A percentile compares a stretch with the other conserved stretches of the same genome.
Conservation (phyloP, 2,888 invertebrate species). For the Galeruca laticollis region DNA sequence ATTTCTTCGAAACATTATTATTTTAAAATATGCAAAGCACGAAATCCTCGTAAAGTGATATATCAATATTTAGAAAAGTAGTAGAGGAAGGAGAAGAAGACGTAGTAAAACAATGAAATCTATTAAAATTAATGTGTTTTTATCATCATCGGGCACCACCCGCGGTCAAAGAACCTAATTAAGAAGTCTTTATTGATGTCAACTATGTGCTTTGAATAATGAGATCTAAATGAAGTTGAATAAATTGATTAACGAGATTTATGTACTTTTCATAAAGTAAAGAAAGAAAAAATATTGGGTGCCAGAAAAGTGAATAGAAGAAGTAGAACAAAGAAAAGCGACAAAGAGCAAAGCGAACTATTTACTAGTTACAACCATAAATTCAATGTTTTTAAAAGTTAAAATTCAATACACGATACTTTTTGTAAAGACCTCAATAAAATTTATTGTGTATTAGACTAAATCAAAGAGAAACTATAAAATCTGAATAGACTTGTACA, state of each 20-base stretch:
- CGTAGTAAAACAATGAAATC: constrained; percentile 37
- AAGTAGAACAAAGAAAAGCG: too few relatives aligned
- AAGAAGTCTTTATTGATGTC: constrained; percentile 42
- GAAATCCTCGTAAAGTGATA: constrained; percentile 23
- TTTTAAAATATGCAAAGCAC: constrained; percentile 12
- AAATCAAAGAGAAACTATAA: not conserved
- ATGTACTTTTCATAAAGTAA: too few relatives aligned
- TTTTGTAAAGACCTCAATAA: not conserved
- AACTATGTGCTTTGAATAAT: constrained; percentile 9
- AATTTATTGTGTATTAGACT: not conserved
- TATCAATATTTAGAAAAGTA: constrained; percentile 41
- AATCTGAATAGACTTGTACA: not conserved
- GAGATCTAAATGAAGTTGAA: too few relatives aligned
- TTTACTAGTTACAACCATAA: too few relatives aligned
- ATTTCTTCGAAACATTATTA: constrained; percentile 17
- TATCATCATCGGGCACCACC: constrained; percentile 27
- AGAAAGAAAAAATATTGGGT: too few relatives aligned
- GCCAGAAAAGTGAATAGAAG: too few relatives aligned
- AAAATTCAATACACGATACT: too few relatives aligned
- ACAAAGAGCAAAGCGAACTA: too few relatives aligned
- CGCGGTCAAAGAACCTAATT: constrained; percentile 49
- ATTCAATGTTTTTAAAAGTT: too few relatives aligned
- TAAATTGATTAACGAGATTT: too few relatives aligned
- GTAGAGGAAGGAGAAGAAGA: constrained; percentile 44
- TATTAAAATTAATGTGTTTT: constrained; percentile 43